A percentile compares a stretch with the other conserved stretches of the same genome.
Conservation (phyloP, 2,113 vertebrate species). For the Tringa solitaria region DNA sequence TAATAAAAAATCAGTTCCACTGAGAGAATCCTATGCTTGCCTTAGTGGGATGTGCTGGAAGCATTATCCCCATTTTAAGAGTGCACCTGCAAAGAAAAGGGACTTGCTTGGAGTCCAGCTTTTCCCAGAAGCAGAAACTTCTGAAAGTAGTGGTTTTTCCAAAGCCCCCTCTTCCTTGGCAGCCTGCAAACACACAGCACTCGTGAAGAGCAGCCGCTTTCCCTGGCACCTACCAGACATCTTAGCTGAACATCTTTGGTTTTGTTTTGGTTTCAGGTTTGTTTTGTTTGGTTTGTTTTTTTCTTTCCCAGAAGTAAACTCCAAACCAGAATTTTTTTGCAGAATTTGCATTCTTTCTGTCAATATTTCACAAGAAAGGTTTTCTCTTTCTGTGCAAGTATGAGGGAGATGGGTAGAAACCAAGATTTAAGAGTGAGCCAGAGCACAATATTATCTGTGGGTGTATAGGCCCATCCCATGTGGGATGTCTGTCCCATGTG, state of each 20-base stretch:
- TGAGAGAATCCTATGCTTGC: background rate
- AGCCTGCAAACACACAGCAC: background rate
- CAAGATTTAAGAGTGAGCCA: background rate
- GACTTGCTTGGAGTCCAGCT: background rate
- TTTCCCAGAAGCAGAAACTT: background rate
- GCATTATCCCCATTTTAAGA: rapidly evolving
- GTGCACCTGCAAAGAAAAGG: background rate
- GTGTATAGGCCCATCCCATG: background rate
- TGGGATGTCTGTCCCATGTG: too few relatives aligned
- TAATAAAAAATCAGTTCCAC: background rate
- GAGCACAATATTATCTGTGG: rapidly evolving
- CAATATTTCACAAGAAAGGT: background rate
- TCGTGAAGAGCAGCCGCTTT: rapidly evolving
- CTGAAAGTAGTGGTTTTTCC: background rate
- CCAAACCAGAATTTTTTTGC: background rate
- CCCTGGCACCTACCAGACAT: background rate
- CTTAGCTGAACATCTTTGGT: background rate
- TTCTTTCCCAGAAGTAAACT: background rate
- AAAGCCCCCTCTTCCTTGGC: background rate
- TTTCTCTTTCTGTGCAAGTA: background rate
- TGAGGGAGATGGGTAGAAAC: background rate
- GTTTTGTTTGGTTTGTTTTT: background rate
- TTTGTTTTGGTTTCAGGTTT: background rate
- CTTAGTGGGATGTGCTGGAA: background rate
- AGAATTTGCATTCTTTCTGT: background rate